Conservation (phyloP, 2,113 vertebrate species). For the Eleginops maclovinus region DNA sequence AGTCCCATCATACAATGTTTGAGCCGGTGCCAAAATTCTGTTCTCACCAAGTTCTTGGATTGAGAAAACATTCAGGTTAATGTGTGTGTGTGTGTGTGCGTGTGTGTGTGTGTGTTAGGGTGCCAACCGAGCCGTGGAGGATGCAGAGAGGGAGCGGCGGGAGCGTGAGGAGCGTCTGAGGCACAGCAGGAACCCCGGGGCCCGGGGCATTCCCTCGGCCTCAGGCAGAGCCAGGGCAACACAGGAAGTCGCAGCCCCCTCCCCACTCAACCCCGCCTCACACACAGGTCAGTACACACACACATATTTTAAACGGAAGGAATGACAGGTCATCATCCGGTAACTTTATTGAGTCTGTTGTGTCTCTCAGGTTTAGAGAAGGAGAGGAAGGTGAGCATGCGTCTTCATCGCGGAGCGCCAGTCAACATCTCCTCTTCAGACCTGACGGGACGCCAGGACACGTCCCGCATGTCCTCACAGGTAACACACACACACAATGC, state of each 20-base stretch:
- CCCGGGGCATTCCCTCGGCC: slow-evolving; percentile 90
- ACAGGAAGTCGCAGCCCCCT: slow-evolving; percentile 89
- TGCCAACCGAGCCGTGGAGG: slow-evolving; percentile 91
- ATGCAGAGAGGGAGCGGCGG: slow-evolving; percentile 88
- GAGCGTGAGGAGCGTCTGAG: slow-evolving; percentile 94
- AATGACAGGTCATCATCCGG: too few relatives aligned
- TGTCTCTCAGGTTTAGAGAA: slow-evolving; percentile 89
- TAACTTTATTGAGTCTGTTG: slow-evolving; percentile 35
- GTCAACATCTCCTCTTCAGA: slow-evolving; percentile 97
- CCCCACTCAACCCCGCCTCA: slow-evolving; percentile 93
- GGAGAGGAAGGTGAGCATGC: slow-evolving; percentile 98
- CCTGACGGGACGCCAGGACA: slow-evolving; percentile 95
- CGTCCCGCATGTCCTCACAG: slow-evolving; percentile 97
- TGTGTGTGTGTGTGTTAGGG: slow-evolving; percentile 82
- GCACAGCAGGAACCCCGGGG: slow-evolving; percentile 90
- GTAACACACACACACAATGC: slow-evolving; percentile 71
- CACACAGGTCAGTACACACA: slow-evolving; percentile 82
- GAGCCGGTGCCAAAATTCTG: too few relatives aligned
- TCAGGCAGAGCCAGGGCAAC: slow-evolving; percentile 91
- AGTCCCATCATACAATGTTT: too few relatives aligned
- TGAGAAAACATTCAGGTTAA: too few relatives aligned
- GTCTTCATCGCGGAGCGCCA: slow-evolving; percentile 94
- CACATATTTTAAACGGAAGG: background rate
- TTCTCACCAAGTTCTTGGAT: too few relatives aligned
- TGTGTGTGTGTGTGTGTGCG: background rate